Evolutionary conservation across 1,140 invertebrate species (phyloP).

Genomic region (Archegozetes longisetosus): DNA sequence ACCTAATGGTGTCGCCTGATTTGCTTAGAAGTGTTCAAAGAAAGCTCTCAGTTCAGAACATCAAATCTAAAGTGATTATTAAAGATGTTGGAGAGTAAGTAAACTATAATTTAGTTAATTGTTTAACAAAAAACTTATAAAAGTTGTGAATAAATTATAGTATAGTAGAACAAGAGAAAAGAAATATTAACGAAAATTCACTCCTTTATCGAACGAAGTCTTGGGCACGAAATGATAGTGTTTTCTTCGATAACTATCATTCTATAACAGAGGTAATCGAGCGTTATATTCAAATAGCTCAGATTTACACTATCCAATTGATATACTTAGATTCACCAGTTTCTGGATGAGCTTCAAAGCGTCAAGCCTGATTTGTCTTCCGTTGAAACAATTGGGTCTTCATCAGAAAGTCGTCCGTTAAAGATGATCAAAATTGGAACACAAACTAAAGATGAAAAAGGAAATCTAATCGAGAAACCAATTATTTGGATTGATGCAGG

Average conservation of each 20-base stretch:
- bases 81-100: slow-evolving; percentile 47
- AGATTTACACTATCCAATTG: background rate
- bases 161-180: slow-evolving; percentile 9
- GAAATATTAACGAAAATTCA: background rate
- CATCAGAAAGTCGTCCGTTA: slow-evolving; percentile 29
- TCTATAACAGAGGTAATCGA: slow-evolving; percentile 18
- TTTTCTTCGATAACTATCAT: slow-evolving; percentile 27
- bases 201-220: slow-evolving; percentile 6
- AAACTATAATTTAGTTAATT: background rate
- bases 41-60: slow-evolving; percentile 41
- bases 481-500: slow-evolving; percentile 29
- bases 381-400: slow-evolving; percentile 29
- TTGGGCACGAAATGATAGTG: slow-evolving; percentile 24
- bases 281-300: slow-evolving; percentile 18
- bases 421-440: slow-evolving; percentile 29
- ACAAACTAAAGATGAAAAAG: background rate
- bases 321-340: slow-evolving; percentile 31
- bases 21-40: slow-evolving; percentile 42
- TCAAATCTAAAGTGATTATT: slow-evolving; percentile 49
- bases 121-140: background rate
- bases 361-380: slow-evolving; percentile 27
- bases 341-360: slow-evolving; percentile 29
- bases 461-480: slow-evolving; percentile 20
- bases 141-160: slow-evolving; percentile 1
- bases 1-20: slow-evolving; percentile 49